Conservation (phyloP, 30 jellyfish, hydroid and myxozoan species). For the Turritopsis rubra region DNA sequence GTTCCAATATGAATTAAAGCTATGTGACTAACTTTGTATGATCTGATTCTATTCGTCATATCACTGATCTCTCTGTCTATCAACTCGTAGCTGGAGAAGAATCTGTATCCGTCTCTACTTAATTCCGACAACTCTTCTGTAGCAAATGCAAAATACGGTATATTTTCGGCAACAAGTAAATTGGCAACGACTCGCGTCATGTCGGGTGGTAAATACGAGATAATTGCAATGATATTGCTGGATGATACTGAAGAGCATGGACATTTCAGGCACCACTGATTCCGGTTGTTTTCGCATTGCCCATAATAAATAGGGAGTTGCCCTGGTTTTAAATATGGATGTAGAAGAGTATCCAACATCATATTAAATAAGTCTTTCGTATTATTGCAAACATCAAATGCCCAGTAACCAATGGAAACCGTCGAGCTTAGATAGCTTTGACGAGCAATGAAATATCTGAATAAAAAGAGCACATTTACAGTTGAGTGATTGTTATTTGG, state of each 20-base stretch:
- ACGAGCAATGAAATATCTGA: neutral
- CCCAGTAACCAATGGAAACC: neutral
- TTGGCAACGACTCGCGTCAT: neutral
- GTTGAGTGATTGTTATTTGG: too few relatives aligned
- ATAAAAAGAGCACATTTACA: too few relatives aligned
- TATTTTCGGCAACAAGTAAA: neutral
- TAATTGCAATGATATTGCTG: neutral
- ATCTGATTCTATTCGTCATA: neutral
- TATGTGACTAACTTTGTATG: neutral
- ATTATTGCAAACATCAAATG: neutral
- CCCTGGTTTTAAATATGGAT: neutral
- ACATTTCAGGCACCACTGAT: neutral
- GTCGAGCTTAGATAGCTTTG: neutral
- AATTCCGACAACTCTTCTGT: neutral
- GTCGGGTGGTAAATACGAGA: neutral
- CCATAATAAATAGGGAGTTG: neutral
- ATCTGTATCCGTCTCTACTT: neutral
- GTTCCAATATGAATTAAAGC: neutral
- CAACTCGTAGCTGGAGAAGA: constrained; percentile 1
- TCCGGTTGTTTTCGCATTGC: neutral
- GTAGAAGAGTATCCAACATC: neutral
- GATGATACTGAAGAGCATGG: neutral
- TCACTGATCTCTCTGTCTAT: neutral
- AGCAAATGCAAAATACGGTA: neutral
- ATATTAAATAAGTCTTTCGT: neutral